These are phyloP conservation scores for Clarias gariepinus DNA, from an alignment of 2,113 vertebrate genomes.

Conservation along the genomic window DNA sequence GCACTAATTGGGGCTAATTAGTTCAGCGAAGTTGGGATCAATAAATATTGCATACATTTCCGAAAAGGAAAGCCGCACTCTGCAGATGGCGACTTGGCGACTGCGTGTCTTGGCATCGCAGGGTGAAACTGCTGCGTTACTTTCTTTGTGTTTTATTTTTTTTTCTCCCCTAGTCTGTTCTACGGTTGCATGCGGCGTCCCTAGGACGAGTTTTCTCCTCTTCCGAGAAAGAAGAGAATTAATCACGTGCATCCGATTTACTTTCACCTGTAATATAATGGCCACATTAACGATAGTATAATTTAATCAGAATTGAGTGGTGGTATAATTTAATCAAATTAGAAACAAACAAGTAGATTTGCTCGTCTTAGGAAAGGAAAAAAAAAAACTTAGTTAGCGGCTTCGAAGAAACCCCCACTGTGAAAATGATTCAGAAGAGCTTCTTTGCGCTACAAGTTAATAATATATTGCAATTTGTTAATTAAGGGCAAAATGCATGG, in stretches of 20 bases:
- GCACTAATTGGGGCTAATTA: constrained; percentile 53
- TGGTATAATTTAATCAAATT: constrained; percentile 53
- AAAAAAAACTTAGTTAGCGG: constrained; percentile 41
- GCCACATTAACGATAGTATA: constrained; percentile 46
- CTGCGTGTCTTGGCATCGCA: constrained; percentile 6
- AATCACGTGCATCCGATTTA: constrained; percentile 47
- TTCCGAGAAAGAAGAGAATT: constrained; percentile 30
- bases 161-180: neutral
- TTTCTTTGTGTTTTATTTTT: neutral
- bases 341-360: constrained; percentile 50
- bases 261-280: constrained; percentile 54
- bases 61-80: constrained; percentile 16
- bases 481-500: constrained; percentile 61
- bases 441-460: constrained; percentile 58
- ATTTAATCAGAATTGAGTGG: constrained; percentile 44
- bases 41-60: constrained; percentile 49
- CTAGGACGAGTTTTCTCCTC: neutral
- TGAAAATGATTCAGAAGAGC: constrained; percentile 57
- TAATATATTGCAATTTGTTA: constrained; percentile 64
- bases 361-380: constrained; percentile 3
- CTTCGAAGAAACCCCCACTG: constrained; percentile 50
- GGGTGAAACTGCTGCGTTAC: constrained; percentile 2
- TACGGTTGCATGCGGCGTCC: neutral
- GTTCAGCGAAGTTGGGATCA: constrained; percentile 46
- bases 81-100: constrained; percentile 46